Evolutionary conservation across 2,888 invertebrate species (phyloP), one percentile per base, ranked within the genome.

Genomic region (Synanthedon andrenaeformis): DNA sequence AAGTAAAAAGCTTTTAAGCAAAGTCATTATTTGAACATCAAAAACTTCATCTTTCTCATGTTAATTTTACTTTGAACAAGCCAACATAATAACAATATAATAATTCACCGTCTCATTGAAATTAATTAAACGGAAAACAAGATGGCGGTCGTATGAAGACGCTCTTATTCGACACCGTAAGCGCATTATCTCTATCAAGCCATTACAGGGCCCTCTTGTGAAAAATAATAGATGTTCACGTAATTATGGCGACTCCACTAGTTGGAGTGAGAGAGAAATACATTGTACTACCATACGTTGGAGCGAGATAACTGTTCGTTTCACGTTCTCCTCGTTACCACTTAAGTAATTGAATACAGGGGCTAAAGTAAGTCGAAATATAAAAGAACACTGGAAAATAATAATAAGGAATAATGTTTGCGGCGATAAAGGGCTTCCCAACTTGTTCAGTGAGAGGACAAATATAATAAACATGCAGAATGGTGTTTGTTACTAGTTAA

Each of bases 311-410:
- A 62, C 51, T 57, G 59, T 73, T 77, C 61, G 62, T 67, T 61
- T 57, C 65, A 65, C 65, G 70, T 71, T 70, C 66, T 67, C 70
- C 69, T 68, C 65, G 65, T 64, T 64, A 78, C 78, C 83, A 85
- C 85, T 86, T 84, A 85, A 82, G 84, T 87, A 85, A 86, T 86
- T 85, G 84, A 83, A 84, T 74, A 71, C 72, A 72, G 76, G 78
- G 75, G 74, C 64, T 67, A 63, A 72, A 72, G 76, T 72, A 76
- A 81, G 74, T 76, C 65, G 72, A 70, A 71, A 65, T 65, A 74
- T 75, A 72, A 77, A 74, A 71, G 75, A 72, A 77, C 76, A 77
- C 78, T 78, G 70, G 76, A 79, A 79, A 78, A 82, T 81, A 80
- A 82, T 79, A 80, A 79, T 78, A 70, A 69, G 67, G 70, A 68